Evolutionary conservation across 2,113 vertebrate species (phyloP), one percentile per base, ranked within the genome.

Genomic region (Chloropsis cyanopogon): DNA sequence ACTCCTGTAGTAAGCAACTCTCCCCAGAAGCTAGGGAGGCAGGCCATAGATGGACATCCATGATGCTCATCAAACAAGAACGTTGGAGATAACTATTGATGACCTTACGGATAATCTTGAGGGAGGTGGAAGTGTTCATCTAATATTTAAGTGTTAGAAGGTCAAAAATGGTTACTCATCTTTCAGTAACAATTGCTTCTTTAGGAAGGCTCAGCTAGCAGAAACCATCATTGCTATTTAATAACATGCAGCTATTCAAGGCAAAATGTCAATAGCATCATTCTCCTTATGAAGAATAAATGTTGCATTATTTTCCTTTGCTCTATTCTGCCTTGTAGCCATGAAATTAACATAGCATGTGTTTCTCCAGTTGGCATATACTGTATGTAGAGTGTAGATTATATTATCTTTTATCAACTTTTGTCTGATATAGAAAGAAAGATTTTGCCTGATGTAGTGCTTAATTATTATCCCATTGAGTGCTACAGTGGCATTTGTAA

Each of bases 1-100:
- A 5, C 14, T 87, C 7, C 1, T 26, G 9, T 3, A 84, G 17
- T 35, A 60, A 75, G 24, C 0, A 0, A 24, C 17, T 79, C 25
- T 76, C 12, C 46, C 6, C 28, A 42, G n/a, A 31, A 71, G 14
- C 11, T 28, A 76, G 35, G 35, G 31, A 85, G 25, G 19, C 6
- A 14, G 10, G 12, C 42, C 22, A 11, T 23, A 17, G 64, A 33
- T 53, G n/a, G 25, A 21, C 33, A 60, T 26, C 26, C 22, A 18
- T 12, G 44, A n/a, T 49, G 46, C 6, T 26, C 49, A 53, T 64
- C 31, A 84, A 14, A 72, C 1, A 2, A 57, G 73, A 79, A 53
- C 12, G 4, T 1, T 60, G 33, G 15, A 82, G 31, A 46, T 33
- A 86, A 64, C 22, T 68, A 5, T 3, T 29, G 65, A 66, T 81